Conservation (phyloP, 2,888 invertebrate genomes). For the Phyto melanocephala region DNA sequence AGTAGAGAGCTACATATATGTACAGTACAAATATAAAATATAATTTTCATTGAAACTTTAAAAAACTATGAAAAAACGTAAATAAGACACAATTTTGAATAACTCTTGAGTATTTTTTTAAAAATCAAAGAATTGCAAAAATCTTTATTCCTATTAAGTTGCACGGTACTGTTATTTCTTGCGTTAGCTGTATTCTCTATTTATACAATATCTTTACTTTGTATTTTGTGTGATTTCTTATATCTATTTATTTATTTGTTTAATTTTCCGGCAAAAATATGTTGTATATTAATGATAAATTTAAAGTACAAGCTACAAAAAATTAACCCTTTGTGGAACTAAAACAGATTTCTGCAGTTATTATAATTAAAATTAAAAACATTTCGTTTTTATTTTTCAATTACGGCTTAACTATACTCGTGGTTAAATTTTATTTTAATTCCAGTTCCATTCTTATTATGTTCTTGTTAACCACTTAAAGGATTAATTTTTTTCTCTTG, state of each 20-base stretch:
- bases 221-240: constrained; percentile 32
- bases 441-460: background rate
- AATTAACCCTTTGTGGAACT: constrained; percentile 19
- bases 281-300: constrained; percentile 5
- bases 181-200: background rate
- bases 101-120: too few relatives aligned
- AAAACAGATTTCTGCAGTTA: too few relatives aligned
- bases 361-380: too few relatives aligned
- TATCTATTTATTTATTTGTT: constrained; percentile 48
- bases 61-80: too few relatives aligned
- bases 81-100: too few relatives aligned
- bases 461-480: background rate
- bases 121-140: too few relatives aligned
- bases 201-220: constrained; percentile 22
- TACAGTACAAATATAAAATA: too few relatives aligned
- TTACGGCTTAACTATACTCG: background rate
- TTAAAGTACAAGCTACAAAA: constrained; percentile 37
- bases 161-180: constrained; percentile 38
- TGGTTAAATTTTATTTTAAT: background rate
- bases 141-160: too few relatives aligned
- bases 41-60: too few relatives aligned
- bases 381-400: too few relatives aligned
- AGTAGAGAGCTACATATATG: too few relatives aligned
- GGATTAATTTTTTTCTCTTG: constrained; percentile 32
- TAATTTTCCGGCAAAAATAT: constrained; percentile 55